Base-by-base conservation (phyloP, 2,888 invertebrate genomes). In the Campaea margaritaria region DNA sequence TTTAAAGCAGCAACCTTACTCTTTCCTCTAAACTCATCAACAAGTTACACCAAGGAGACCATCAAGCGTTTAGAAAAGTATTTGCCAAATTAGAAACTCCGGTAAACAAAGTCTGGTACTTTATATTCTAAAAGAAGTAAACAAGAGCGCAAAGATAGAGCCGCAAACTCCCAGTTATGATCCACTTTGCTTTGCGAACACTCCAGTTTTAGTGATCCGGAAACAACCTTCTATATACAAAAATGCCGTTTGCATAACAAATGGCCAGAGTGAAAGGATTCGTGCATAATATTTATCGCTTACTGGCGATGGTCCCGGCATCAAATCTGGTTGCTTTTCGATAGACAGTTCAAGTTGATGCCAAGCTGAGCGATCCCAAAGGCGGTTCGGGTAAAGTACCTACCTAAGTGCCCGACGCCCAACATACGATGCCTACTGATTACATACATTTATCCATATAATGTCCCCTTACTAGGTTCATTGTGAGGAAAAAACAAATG, bases 161-260 rank as follows among this genome's bases (percentile, higher is more conserved):
- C 11, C n/a, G 4, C 15, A 31, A 46, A 16, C 5, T 44, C 7
- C 43, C 11, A 9, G 45, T 43, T 44, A 45, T 28, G 28, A 31
- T 50, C 28, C 43, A 56, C 44, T 49, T 56, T 39, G 28, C 49
- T 36, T 41, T 38, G 8, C 7, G 31, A 38, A 16, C 45, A 38
- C 13, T 43, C 14, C 15, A 27, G 16, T 45, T 56, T 34, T 15
- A 28, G 31, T 45, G 50, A 50, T 45, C 13, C 43, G 36, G 38
- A 43, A 27, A 52, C 47, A 52, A 47, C 16, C 46, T 36, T 15
- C 15, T 15, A 43, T 15, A 43, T 28, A 28, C 51, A 58, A 57
- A 56, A 58, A 47, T 43, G 46, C 34, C 34, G 52, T 58, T 58
- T 58, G 43, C 52, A 58, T 58, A 52, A 52, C 52, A 58, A 28